These are phyloP conservation scores for Drosophila siamana DNA, from an alignment of 2,888 invertebrate genomes.

Conservation along the genomic window DNA sequence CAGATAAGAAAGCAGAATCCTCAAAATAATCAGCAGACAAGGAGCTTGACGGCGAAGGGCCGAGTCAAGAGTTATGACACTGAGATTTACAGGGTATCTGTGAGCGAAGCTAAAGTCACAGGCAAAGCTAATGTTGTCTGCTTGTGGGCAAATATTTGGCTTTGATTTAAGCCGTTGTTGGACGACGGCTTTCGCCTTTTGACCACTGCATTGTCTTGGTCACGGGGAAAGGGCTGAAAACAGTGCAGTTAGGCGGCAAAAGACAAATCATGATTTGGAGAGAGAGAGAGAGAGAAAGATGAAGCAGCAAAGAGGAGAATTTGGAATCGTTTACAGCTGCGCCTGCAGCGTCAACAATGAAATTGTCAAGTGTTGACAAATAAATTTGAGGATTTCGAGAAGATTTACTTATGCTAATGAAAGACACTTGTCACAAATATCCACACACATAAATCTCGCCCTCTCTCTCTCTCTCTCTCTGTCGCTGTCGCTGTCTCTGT, in stretches of 20 bases:
- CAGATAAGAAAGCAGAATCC: slow-evolving; percentile 59
- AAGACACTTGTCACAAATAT: slow-evolving; percentile 80
- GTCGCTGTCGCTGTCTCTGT: neutral
- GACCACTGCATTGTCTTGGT: slow-evolving; percentile 58
- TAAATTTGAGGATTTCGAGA: slow-evolving; percentile 82
- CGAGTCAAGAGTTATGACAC: too few relatives aligned
- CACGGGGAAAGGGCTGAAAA: neutral
- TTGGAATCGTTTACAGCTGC: slow-evolving; percentile 61
- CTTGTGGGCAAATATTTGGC: slow-evolving; percentile 75
- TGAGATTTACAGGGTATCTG: slow-evolving; percentile 19
- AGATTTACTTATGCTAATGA: slow-evolving; percentile 82
- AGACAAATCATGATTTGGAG: slow-evolving; percentile 77
- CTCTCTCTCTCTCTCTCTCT: slow-evolving; percentile 5
- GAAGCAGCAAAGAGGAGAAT: neutral
- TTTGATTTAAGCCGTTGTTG: slow-evolving; percentile 59
- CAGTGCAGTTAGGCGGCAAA: too few relatives aligned
- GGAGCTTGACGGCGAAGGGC: too few relatives aligned
- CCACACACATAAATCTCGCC: slow-evolving; percentile 46
- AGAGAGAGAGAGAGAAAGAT: neutral
- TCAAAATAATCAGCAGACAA: slow-evolving; percentile 8
- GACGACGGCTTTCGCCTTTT: slow-evolving; percentile 36
- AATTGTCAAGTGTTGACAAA: slow-evolving; percentile 84
- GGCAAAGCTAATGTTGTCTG: slow-evolving; percentile 49
- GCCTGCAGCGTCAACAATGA: slow-evolving; percentile 75
- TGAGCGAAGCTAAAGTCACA: slow-evolving; percentile 11